phyloP scores from a whole-genome alignment of 2,888 invertebrate genomes.

The Eudemis profundana region DNA sequence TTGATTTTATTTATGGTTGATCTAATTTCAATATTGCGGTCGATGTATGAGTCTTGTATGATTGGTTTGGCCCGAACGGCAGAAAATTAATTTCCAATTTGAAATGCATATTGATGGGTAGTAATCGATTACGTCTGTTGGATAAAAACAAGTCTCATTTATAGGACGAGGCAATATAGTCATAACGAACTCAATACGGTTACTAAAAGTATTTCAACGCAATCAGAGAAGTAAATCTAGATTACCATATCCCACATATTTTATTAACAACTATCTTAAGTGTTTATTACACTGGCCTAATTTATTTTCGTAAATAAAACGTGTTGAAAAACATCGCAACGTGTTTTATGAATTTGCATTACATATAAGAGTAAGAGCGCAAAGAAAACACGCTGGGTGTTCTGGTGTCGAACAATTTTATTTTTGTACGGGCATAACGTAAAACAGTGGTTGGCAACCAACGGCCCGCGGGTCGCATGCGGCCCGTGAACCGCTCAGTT shows the following conservation, averaged over 20 bases:
- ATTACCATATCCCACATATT: conserved; percentile 37
- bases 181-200: conserved; percentile 30
- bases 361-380: not conserved
- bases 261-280: conserved; percentile 27
- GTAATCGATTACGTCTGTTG: conserved; percentile 6
- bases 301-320: conserved; percentile 33
- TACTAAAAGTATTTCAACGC: conserved; percentile 28
- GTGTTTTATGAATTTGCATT: conserved; percentile 22
- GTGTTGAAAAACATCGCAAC: conserved; percentile 25
- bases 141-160: conserved; percentile 21
- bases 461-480: no score
- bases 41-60: not conserved
- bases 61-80: not conserved
- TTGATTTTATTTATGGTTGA: not conserved
- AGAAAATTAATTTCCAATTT: not conserved
- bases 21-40: not conserved
- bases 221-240: conserved; percentile 28
- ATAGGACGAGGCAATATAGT: conserved; percentile 16
- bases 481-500: no score
- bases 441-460: no score
- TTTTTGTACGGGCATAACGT: conserved; percentile 19
- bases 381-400: conserved; percentile 22
- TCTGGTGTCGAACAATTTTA: conserved; percentile 22
- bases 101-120: not conserved
- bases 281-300: conserved; percentile 29